These are phyloP conservation scores for Notothenia rossii DNA, from an alignment of 2,113 vertebrate genomes.

Conservation along the genomic window DNA sequence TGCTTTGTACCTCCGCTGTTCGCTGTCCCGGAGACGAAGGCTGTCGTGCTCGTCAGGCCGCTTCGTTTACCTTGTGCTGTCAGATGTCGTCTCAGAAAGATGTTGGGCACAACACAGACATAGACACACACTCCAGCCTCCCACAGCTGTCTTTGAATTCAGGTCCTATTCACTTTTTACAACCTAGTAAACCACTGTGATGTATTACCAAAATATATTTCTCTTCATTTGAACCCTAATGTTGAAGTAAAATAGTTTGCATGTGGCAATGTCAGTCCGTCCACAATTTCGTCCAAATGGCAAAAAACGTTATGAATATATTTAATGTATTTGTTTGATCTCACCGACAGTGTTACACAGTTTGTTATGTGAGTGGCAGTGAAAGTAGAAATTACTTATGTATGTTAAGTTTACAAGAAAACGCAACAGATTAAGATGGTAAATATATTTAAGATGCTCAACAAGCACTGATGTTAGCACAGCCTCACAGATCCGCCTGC, in stretches of 20 bases:
- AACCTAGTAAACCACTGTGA: constrained; percentile 9
- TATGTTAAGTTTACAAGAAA: background rate
- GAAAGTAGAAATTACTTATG: background rate
- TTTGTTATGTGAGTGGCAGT: background rate
- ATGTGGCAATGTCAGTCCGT: background rate
- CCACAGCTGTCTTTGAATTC: constrained; percentile 25
- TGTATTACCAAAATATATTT: background rate
- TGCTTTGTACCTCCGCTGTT: constrained; percentile 33
- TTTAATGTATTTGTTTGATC: background rate
- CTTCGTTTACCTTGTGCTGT: constrained; percentile 60
- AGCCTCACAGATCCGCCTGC: background rate
- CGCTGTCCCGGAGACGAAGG: constrained; percentile 33
- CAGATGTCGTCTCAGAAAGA: constrained; percentile 54
- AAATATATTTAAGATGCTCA: background rate
- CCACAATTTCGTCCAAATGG: no score
- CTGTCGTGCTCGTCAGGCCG: constrained; percentile 28
- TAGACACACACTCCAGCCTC: background rate
- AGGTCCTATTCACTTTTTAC: background rate
- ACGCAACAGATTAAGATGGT: background rate
- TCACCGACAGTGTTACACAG: background rate
- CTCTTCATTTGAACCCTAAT: background rate
- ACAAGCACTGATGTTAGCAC: background rate
- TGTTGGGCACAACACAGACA: background rate
- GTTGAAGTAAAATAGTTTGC: background rate
- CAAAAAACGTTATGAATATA: no score